Evolutionary conservation across 2,888 invertebrate genomes (phyloP).

Genomic region (Microdon myrmicae): DNA sequence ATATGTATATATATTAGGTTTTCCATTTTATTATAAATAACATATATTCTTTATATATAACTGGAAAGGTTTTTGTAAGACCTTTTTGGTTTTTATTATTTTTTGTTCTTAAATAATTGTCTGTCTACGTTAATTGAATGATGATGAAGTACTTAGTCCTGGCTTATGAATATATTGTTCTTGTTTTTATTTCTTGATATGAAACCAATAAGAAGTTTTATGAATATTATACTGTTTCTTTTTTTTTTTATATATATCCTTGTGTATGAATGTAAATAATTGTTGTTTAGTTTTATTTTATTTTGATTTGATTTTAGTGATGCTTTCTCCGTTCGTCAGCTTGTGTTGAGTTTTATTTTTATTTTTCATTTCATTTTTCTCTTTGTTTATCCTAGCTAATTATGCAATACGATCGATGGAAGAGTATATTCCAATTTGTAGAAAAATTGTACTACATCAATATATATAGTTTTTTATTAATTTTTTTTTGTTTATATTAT

Average conservation of each 20-base stretch:
- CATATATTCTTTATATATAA: neutral
- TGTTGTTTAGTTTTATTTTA: conserved; percentile 18
- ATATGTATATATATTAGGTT: conserved; percentile 13
- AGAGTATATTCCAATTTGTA: conserved; percentile 53
- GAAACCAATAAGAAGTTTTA: conserved; percentile 50
- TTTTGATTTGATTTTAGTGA: conserved; percentile 2
- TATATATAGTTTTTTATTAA: conserved; percentile 28
- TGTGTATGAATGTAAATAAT: conserved; percentile 36
- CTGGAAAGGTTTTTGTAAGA: conserved; percentile 22
- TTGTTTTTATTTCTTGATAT: conserved; percentile 28
- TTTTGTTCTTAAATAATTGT: conserved; percentile 3
- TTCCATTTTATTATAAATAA: no score
- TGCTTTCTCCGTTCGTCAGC: no score
- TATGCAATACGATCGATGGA: conserved; percentile 45
- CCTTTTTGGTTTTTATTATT: conserved; percentile 28
- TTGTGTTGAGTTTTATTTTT: conserved; percentile 26
- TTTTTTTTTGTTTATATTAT: conserved; percentile 18
- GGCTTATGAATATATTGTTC: conserved; percentile 22
- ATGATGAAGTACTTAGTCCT: conserved; percentile 36
- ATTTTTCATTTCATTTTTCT: conserved; percentile 23
- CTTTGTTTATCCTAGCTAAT: conserved; percentile 49
- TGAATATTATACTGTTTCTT: no score
- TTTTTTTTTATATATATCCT: conserved; percentile 14
- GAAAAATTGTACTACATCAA: conserved; percentile 51
- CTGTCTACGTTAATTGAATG: conserved; percentile 45